A percentile compares a stretch with the other conserved stretches of the same genome.
These are phyloP conservation scores for Euwallacea similis DNA, from an alignment of 1,140 invertebrate species.

Conservation along the genomic window DNA sequence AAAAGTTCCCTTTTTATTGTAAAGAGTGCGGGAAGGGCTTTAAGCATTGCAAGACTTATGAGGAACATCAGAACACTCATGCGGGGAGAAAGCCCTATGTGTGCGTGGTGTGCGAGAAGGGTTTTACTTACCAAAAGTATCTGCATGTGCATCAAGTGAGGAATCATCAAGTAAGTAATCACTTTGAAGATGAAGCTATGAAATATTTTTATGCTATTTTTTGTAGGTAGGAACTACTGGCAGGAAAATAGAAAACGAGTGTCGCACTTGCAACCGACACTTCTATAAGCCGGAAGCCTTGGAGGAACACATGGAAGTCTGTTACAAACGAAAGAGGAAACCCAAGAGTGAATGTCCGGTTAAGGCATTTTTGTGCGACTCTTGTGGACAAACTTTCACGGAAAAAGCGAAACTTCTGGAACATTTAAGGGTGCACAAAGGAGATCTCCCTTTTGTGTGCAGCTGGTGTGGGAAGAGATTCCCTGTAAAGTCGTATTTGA, in stretches of 20 bases:
- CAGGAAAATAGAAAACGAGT: conserved; percentile 42
- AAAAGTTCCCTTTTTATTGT: conserved; percentile 50
- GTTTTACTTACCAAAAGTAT: conserved; percentile 56
- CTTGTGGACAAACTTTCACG: conserved; percentile 61
- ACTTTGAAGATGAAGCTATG: conserved; percentile 49
- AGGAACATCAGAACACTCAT: conserved; percentile 44
- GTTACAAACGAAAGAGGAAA: conserved; percentile 32
- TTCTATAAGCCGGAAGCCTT: conserved; percentile 54
- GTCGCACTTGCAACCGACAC: conserved; percentile 53
- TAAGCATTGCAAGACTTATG: conserved; percentile 35
- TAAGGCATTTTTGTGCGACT: conserved; percentile 55
- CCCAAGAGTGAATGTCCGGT: conserved; percentile 22
- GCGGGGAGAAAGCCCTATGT: conserved; percentile 53
- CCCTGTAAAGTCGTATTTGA: conserved; percentile 57
- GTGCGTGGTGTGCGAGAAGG: conserved; percentile 64
- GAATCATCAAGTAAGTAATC: conserved; percentile 54
- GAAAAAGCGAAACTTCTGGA: conserved; percentile 61
- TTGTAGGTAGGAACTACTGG: conserved; percentile 39
- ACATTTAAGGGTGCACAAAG: conserved; percentile 63
- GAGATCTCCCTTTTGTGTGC: conserved; percentile 57
- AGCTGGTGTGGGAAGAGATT: conserved; percentile 57
- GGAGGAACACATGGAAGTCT: conserved; percentile 54
- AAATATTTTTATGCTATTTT: not conserved
- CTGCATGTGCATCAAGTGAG: conserved; percentile 50
- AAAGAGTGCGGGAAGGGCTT: conserved; percentile 43